Conservation (phyloP, 2,113 vertebrate genomes). For the Pterocles gutturalis region DNA sequence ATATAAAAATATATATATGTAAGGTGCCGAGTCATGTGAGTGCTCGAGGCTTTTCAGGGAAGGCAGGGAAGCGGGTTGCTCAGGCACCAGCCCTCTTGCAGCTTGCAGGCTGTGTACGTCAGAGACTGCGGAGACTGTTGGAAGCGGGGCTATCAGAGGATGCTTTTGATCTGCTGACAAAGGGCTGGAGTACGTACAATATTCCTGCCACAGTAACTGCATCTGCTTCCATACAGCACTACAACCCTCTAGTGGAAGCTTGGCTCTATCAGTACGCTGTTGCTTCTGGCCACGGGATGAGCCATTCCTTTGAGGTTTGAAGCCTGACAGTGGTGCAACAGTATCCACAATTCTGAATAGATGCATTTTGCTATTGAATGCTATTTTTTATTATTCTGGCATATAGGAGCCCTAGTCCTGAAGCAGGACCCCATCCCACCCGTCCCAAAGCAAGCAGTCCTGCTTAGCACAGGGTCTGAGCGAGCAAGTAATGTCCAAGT, state of each 20-base stretch:
- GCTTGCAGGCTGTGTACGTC: slow-evolving; percentile 3
- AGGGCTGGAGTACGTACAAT: neutral
- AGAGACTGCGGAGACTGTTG: slow-evolving; percentile 12
- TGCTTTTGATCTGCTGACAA: slow-evolving; percentile 58
- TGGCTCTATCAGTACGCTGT: accelerated
- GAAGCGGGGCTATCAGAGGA: neutral
- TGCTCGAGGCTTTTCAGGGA: neutral
- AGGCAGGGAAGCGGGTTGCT: neutral
- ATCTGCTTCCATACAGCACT: slow-evolving; percentile 5
- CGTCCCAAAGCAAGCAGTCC: neutral
- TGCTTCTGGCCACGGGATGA: neutral
- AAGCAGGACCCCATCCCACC: neutral
- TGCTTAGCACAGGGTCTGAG: neutral
- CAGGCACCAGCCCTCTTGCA: neutral
- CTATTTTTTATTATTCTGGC: neutral
- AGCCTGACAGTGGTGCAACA: neutral
- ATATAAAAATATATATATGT: neutral
- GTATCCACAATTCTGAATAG: neutral
- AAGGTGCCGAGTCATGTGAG: neutral
- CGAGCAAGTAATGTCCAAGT: neutral
- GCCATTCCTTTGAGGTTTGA: neutral
- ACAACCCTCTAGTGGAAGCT: slow-evolving; percentile 67
- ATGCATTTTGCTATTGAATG: neutral
- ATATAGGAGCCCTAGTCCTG: neutral
- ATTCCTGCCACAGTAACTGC: neutral